Evolutionary conservation across 1,140 invertebrate species (phyloP).

Genomic region (Pteromalus puparum): DNA sequence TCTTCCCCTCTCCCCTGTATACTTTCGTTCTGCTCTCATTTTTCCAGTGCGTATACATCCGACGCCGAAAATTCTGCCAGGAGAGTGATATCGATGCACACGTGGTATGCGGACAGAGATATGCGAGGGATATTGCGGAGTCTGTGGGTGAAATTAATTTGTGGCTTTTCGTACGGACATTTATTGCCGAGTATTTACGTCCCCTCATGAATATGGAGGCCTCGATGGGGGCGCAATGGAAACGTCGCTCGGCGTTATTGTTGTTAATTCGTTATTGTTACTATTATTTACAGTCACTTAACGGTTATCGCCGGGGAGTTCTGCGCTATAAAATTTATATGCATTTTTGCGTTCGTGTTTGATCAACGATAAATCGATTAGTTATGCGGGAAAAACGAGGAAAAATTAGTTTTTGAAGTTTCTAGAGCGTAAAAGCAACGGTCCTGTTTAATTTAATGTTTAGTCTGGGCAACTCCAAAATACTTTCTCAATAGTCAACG

Average conservation of each 20-base stretch:
- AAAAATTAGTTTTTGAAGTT: neutral
- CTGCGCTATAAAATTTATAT: neutral
- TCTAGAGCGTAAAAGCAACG: neutral
- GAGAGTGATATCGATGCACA: constrained; percentile 32
- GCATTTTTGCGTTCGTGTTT: neutral
- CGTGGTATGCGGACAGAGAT: neutral
- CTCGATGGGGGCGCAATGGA: constrained; percentile 45
- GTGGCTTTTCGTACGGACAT: constrained; percentile 46
- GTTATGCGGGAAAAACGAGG: neutral
- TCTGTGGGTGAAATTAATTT: constrained; percentile 50
- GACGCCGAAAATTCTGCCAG: constrained; percentile 27
- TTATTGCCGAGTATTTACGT: constrained; percentile 52
- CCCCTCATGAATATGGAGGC: constrained; percentile 49
- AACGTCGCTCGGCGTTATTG: constrained; percentile 39
- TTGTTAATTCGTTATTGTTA: constrained; percentile 51
- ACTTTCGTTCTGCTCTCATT: neutral
- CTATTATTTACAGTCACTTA: constrained; percentile 48
- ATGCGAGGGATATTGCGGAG: constrained; percentile 4
- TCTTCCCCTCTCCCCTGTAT: neutral
- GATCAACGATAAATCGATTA: constrained; percentile 4
- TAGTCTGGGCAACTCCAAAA: neutral
- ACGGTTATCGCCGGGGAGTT: constrained; percentile 32
- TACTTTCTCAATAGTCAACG: neutral
- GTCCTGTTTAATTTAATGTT: neutral
- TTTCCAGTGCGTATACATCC: neutral